phyloP scores from a whole-genome alignment of 1,140 invertebrate genomes.

The honey bee (Apis mellifera) region DNA sequence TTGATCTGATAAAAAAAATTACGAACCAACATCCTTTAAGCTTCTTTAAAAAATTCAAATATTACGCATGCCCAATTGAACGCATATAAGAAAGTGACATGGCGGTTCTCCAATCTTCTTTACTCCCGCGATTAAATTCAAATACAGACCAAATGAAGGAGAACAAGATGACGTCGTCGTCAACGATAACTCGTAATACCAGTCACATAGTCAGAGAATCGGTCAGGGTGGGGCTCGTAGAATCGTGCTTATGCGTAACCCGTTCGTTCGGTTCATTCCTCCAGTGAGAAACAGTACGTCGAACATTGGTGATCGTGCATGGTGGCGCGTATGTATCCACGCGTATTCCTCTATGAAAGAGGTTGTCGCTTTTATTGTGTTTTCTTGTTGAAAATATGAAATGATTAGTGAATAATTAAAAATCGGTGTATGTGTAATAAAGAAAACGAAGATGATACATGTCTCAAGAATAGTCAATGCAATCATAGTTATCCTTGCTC shows the following conservation, averaged over 20 bases:
- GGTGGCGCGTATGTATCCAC: neutral
- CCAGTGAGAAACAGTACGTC: constrained; percentile 52
- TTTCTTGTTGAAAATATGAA: constrained; percentile 23
- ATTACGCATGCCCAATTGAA: no score
- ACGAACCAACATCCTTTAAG: no score
- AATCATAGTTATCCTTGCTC: neutral
- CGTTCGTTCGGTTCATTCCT: neutral
- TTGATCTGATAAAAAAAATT: no score
- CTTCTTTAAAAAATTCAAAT: no score
- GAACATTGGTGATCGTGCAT: constrained; percentile 6
- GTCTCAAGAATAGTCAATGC: neutral
- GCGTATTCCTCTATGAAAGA: neutral
- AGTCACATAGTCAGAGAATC: neutral
- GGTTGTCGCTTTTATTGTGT: neutral
- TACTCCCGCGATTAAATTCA: neutral
- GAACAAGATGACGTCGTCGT: constrained; percentile 57
- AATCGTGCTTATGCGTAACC: constrained; percentile 4
- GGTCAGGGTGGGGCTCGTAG: constrained; percentile 50
- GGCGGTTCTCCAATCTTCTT: neutral
- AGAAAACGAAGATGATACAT: constrained; percentile 28
- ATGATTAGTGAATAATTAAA: neutral
- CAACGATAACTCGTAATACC: constrained; percentile 43
- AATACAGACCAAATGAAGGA: neutral
- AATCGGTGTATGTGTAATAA: neutral
- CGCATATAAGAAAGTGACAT: neutral